These are phyloP conservation scores for Sarcophaga variegata DNA, from an alignment of 2,888 invertebrate genomes.

Conservation along the genomic window DNA sequence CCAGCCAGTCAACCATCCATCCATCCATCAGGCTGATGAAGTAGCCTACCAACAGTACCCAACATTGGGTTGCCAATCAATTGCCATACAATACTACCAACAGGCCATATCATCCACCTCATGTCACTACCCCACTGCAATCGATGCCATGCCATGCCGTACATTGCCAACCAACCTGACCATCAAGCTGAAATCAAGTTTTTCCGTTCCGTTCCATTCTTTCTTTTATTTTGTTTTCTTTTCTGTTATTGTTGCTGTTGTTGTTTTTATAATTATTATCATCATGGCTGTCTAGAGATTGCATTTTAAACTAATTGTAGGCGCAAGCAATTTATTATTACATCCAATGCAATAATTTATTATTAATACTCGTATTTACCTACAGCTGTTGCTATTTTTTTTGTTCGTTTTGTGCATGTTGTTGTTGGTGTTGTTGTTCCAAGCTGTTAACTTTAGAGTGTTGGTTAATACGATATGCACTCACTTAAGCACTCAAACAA, in stretches of 20 bases:
- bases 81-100: no score
- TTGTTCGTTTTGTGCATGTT: neutral
- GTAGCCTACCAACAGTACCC: neutral
- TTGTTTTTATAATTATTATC: neutral
- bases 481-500: neutral
- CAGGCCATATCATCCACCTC: no score
- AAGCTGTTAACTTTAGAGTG: slow-evolving; percentile 52
- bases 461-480: slow-evolving; percentile 16
- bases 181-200: slow-evolving; percentile 49
- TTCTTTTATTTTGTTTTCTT: neutral
- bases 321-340: slow-evolving; percentile 63
- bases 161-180: slow-evolving; percentile 27
- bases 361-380: slow-evolving; percentile 51
- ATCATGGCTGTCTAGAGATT: slow-evolving; percentile 27
- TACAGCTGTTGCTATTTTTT: slow-evolving; percentile 52
- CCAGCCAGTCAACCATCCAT: neutral
- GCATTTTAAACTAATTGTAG: slow-evolving; percentile 63
- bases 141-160: neutral
- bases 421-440: slow-evolving; percentile 39
- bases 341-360: slow-evolving; percentile 55
- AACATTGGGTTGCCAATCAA: no score
- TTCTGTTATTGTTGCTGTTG: neutral
- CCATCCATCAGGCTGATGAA: slow-evolving; percentile 38
- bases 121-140: neutral
- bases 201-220: slow-evolving; percentile 3